phyloP scores from a whole-genome alignment of 1,140 invertebrate genomes.

The Atta colombica region DNA sequence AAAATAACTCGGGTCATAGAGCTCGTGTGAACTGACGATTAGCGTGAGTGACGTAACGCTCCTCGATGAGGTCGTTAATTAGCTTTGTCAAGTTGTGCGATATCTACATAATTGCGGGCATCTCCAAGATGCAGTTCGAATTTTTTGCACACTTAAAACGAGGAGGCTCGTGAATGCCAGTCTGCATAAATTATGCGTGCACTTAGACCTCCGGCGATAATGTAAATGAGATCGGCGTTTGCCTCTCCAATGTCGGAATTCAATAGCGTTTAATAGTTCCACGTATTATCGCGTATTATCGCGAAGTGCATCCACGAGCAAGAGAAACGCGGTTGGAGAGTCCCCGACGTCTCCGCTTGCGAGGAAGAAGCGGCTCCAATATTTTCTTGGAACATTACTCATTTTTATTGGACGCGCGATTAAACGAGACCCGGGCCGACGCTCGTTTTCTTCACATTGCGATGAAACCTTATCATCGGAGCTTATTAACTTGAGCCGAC shows the following conservation, averaged over 20 bases:
- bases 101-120: constrained; percentile 67
- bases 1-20: constrained; percentile 7
- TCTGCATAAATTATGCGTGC: constrained; percentile 74
- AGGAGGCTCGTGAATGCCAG: background rate
- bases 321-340: background rate
- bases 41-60: constrained; percentile 27
- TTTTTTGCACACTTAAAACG: constrained; percentile 24
- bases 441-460: constrained; percentile 26
- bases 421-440: constrained; percentile 22
- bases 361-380: constrained; percentile 14
- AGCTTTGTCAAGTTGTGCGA: constrained; percentile 44
- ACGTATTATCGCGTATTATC: constrained; percentile 68
- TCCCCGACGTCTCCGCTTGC: background rate
- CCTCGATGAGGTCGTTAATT: constrained; percentile 66
- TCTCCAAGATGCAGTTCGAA: constrained; percentile 34
- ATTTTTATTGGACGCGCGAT: constrained; percentile 60
- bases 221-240: constrained; percentile 71
- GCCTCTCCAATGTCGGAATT: constrained; percentile 73
- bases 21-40: constrained; percentile 38
- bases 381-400: constrained; percentile 55
- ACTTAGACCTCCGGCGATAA: constrained; percentile 76
- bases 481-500: constrained; percentile 47
- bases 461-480: constrained; percentile 51
- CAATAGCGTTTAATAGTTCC: constrained; percentile 67
- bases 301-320: constrained; percentile 27